Conservation (phyloP, 2,797 vertebrate species). For the Notolabrus celidotus region DNA sequence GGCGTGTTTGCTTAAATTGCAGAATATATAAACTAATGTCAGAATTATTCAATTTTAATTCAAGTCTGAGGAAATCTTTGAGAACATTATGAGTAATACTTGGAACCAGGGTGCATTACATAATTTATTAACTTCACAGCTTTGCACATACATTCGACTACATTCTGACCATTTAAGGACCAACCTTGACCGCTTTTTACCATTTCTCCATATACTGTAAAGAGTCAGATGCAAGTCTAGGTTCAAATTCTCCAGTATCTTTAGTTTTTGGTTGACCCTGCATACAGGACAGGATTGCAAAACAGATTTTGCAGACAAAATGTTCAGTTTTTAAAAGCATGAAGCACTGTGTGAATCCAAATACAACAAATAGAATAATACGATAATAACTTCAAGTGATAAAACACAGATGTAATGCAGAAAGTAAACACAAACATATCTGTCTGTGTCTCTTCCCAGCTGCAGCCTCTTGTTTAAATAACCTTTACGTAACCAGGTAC, state of each 20-base stretch:
- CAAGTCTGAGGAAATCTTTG: background rate
- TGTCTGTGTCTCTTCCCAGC: background rate
- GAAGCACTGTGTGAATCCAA: background rate
- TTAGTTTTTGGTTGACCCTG: background rate
- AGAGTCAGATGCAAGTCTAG: background rate
- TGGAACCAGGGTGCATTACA: too few relatives aligned
- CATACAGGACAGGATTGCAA: background rate
- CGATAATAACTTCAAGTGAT: background rate
- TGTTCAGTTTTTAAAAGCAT: background rate
- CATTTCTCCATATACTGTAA: background rate
- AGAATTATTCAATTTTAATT: background rate
- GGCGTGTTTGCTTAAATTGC: constrained; percentile 1
- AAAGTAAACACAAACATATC: background rate
- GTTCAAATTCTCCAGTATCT: background rate
- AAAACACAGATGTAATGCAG: constrained; percentile 7
- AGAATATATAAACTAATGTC: constrained; percentile 8
- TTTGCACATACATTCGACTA: background rate
- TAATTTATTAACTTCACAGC: background rate
- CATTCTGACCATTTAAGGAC: background rate
- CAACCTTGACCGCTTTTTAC: background rate
- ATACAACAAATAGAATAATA: background rate
- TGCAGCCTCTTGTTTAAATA: constrained; percentile 14
- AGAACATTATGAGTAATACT: background rate
- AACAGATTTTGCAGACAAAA: background rate
- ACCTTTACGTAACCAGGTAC: constrained; percentile 46